These are phyloP conservation scores for Leptinotarsa lineolata DNA, from an alignment of 1,140 invertebrate species.

Conservation along the genomic window DNA sequence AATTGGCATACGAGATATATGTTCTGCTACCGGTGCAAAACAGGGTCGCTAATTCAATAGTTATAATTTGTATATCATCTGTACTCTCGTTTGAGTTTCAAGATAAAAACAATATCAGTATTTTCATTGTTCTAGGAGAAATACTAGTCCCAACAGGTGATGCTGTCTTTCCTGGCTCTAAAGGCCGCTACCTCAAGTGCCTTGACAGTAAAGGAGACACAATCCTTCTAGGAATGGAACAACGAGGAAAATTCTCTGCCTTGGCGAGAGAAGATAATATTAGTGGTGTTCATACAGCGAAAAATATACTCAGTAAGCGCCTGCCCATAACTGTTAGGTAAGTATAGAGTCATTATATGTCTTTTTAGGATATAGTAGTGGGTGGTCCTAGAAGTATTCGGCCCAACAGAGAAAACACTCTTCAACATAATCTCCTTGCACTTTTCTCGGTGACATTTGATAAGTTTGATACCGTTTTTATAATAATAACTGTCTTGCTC, in stretches of 20 bases:
- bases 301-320: conserved; percentile 83
- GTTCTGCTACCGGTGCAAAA: too few species aligned
- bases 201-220: conserved; percentile 82
- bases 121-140: conserved; percentile 60
- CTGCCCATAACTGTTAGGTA: conserved; percentile 80
- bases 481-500: too few species aligned
- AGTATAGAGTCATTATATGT: not conserved
- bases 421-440: too few species aligned
- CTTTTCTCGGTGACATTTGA: too few species aligned
- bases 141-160: conserved; percentile 64
- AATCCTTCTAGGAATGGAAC: conserved; percentile 81
- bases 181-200: conserved; percentile 79
- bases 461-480: too few species aligned
- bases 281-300: conserved; percentile 86
- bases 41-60: too few species aligned
- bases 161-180: conserved; percentile 70
- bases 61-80: too few species aligned
- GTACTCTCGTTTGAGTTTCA: too few species aligned
- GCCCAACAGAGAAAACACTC: too few species aligned
- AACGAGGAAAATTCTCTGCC: conserved; percentile 87
- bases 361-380: too few species aligned
- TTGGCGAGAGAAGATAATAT: conserved; percentile 90
- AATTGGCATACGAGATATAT: too few species aligned
- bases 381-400: too few species aligned
- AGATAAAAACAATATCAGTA: not conserved